phyloP scores from a whole-genome alignment of 2,113 vertebrate species.

The Ciconia maguari region DNA sequence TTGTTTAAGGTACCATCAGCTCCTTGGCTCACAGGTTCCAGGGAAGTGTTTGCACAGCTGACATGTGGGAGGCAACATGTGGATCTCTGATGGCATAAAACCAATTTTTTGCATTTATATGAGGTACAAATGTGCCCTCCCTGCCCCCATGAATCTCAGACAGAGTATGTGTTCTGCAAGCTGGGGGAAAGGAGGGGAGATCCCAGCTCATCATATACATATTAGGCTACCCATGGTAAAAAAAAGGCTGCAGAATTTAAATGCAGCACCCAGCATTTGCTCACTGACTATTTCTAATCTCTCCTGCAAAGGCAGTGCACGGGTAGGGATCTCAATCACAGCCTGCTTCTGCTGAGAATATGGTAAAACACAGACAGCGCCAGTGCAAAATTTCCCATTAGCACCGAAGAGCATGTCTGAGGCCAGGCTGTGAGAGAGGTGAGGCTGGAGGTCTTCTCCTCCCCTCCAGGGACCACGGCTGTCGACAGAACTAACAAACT shows the following conservation, averaged over 20 bases:
- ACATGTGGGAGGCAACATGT: background rate
- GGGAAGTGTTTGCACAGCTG: background rate
- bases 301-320: background rate
- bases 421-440: background rate
- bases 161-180: background rate
- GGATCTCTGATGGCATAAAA: background rate
- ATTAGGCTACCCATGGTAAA: background rate
- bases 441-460: background rate
- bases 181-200: background rate
- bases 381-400: background rate
- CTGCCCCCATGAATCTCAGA: background rate
- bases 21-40: background rate
- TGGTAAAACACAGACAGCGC: background rate
- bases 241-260: background rate
- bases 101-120: background rate
- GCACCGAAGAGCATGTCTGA: background rate
- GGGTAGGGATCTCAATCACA: background rate
- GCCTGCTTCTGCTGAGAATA: background rate
- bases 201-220: background rate
- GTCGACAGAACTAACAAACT: background rate
- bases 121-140: background rate
- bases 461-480: rapidly evolving
- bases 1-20: background rate
- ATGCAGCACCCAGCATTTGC: background rate
- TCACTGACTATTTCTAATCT: background rate